Percentiles rank a stretch among this genome's conserved stretches.
These are phyloP conservation scores for Hecatera dysodea DNA, from an alignment of 2,888 invertebrate genomes.

Conservation along the genomic window DNA sequence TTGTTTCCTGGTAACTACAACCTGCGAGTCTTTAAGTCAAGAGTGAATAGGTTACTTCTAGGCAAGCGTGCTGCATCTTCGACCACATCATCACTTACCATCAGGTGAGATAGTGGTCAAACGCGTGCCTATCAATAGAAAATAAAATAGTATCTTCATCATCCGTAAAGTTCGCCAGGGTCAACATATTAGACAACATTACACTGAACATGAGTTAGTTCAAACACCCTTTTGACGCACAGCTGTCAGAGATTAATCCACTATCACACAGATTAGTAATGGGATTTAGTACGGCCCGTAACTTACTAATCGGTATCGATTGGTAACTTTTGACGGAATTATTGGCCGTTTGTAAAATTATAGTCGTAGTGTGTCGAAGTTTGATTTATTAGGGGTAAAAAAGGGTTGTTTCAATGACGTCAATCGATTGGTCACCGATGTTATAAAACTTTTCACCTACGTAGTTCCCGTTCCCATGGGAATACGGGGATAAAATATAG, in stretches of 20 bases:
- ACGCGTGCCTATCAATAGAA: too few species aligned
- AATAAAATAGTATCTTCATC: too few species aligned
- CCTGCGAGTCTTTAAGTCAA: too few species aligned
- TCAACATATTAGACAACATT: too few species aligned
- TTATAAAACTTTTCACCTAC: neutral
- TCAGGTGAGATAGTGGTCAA: too few species aligned
- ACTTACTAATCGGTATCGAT: conserved; percentile 2
- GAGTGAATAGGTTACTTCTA: too few species aligned
- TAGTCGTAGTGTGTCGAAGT: too few species aligned
- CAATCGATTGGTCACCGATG: neutral
- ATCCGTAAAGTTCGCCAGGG: neutral
- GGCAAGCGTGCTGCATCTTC: too few species aligned
- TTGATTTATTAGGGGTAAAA: conserved; percentile 11
- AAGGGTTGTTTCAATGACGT: neutral
- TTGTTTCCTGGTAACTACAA: too few species aligned
- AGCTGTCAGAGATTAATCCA: neutral
- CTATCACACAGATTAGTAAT: neutral
- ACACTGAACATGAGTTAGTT: neutral
- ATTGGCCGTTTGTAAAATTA: neutral
- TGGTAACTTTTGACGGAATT: neutral
- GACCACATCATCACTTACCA: too few species aligned
- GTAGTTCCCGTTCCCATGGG: too few species aligned
- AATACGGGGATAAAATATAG: too few species aligned
- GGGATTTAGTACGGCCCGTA: neutral
- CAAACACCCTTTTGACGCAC: neutral